Conservation (phyloP, 2,888 invertebrate species). For the Catocala fraxini region DNA sequence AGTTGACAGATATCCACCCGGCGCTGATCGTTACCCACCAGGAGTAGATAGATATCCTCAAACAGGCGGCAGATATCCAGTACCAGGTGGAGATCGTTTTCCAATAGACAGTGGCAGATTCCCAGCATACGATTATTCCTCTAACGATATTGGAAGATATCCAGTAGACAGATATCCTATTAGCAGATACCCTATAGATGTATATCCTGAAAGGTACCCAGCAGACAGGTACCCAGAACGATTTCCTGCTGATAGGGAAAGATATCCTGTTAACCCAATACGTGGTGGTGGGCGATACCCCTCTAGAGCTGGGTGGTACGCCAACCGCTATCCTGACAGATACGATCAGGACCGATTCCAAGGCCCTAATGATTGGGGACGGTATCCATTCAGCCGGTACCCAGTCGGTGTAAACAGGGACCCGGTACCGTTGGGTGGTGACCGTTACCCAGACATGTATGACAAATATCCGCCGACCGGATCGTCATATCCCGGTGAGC, state of each 20-base stretch:
- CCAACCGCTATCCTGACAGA: constrained; percentile 82
- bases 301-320: constrained; percentile 64
- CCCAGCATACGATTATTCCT: constrained; percentile 52
- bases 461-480: constrained; percentile 88
- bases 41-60: constrained; percentile 61
- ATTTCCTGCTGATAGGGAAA: constrained; percentile 69
- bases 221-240: constrained; percentile 76
- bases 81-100: constrained; percentile 71
- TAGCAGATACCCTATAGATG: constrained; percentile 59
- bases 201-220: constrained; percentile 71
- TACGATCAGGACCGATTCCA: constrained; percentile 81
- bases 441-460: constrained; percentile 83
- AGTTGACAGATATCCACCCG: constrained; percentile 68
- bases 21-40: constrained; percentile 65
- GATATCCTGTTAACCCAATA: constrained; percentile 63
- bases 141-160: constrained; percentile 73
- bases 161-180: constrained; percentile 72
- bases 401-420: constrained; percentile 83
- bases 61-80: constrained; percentile 60
- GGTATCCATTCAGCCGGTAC: constrained; percentile 81
- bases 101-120: constrained; percentile 74
- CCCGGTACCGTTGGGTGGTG: constrained; percentile 83
- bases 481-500: constrained; percentile 85
- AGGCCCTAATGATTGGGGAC: constrained; percentile 73
- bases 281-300: constrained; percentile 72